phyloP scores from a whole-genome alignment of 2,888 invertebrate species.

The Drosophila algonquin region DNA sequence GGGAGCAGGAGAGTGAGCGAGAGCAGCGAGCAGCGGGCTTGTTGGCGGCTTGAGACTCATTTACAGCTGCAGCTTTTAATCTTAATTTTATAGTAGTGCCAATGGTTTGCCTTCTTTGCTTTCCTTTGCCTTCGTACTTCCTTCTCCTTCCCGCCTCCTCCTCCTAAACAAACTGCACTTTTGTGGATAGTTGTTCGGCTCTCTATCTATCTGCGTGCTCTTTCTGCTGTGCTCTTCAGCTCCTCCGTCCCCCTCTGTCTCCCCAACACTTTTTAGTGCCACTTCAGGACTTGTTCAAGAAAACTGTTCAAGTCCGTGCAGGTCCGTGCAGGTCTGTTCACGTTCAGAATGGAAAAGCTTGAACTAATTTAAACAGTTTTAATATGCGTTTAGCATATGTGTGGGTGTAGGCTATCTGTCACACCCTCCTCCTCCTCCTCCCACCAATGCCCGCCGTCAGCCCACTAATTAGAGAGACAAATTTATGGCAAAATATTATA shows the following conservation, averaged over 20 bases:
- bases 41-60: conserved; percentile 40
- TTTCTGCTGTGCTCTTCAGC: background rate
- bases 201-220: background rate
- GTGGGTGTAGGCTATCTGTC: background rate
- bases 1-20: background rate
- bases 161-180: conserved; percentile 16
- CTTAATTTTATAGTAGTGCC: conserved; percentile 73
- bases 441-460: too few species aligned
- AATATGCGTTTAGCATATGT: conserved; percentile 46
- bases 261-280: conserved; percentile 55
- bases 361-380: conserved; percentile 64
- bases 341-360: conserved; percentile 31
- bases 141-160: background rate
- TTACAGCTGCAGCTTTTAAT: conserved; percentile 67
- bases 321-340: conserved; percentile 28
- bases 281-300: conserved; percentile 40
- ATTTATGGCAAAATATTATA: conserved; percentile 37
- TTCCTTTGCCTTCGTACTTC: background rate
- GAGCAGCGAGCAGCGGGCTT: background rate
- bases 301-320: conserved; percentile 30
- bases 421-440: background rate
- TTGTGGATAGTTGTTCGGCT: conserved; percentile 16
- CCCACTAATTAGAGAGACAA: conserved; percentile 47
- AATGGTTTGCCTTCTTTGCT: conserved; percentile 29
- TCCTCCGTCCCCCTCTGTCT: conserved; percentile 34